Conservation (phyloP, 2,888 invertebrate species). For the Leptinotarsa peninsularis region DNA sequence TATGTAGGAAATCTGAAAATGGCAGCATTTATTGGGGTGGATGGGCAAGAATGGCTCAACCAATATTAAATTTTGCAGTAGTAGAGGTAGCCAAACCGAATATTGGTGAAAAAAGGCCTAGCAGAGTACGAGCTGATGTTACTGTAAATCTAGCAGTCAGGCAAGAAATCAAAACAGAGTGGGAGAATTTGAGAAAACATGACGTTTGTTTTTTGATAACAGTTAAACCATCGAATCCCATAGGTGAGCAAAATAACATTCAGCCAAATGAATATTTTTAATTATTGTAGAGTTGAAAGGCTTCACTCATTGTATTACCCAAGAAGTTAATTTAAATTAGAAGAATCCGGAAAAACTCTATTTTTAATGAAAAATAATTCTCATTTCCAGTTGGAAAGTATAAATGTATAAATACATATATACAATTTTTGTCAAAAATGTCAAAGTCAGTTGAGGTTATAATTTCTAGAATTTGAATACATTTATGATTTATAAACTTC, state of each 20-base stretch:
- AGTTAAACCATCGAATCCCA: slow-evolving; percentile 85
- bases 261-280: too few relatives aligned
- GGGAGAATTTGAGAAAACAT: slow-evolving; percentile 96
- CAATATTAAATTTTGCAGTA: slow-evolving; percentile 91
- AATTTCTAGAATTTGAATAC: too few relatives aligned
- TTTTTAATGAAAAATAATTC: too few relatives aligned
- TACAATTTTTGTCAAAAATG: too few relatives aligned
- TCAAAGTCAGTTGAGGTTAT: too few relatives aligned
- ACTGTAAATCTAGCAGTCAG: slow-evolving; percentile 92
- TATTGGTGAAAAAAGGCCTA: slow-evolving; percentile 93
- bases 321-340: too few relatives aligned
- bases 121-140: slow-evolving; percentile 94
- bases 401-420: too few relatives aligned
- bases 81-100: slow-evolving; percentile 95
- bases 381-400: too few relatives aligned
- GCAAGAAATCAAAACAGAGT: slow-evolving; percentile 92
- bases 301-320: too few relatives aligned
- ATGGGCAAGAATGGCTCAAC: slow-evolving; percentile 99
- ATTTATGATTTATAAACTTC: too few relatives aligned
- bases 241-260: slow-evolving; percentile 72
- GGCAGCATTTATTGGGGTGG: slow-evolving; percentile 91
- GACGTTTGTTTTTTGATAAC: slow-evolving; percentile 98
- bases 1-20: slow-evolving; percentile 84
- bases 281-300: too few relatives aligned
- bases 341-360: too few relatives aligned